Percentiles rank a stretch among this genome's conserved stretches.
Evolutionary conservation across 2,797 vertebrate genomes (phyloP).

Genomic region (Karalla daura): DNA sequence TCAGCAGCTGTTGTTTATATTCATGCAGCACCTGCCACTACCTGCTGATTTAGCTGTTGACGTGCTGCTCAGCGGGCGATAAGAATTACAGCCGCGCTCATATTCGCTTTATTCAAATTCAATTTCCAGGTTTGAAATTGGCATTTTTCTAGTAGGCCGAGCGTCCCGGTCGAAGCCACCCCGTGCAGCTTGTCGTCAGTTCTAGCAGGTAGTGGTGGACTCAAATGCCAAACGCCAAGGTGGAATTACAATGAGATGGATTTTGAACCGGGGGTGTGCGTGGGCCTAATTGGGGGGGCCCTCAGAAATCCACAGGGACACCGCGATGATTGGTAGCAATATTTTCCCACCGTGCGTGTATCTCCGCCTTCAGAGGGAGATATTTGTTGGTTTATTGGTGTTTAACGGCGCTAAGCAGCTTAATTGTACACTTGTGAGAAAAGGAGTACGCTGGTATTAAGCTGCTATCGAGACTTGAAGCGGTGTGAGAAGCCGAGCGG

Average conservation of each 20-base stretch:
- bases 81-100: constrained; percentile 59
- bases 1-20: constrained; percentile 78
- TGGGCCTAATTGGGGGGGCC: constrained; percentile 58
- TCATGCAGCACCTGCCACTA: constrained; percentile 68
- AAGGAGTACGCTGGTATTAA: background rate
- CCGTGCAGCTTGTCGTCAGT: constrained; percentile 59
- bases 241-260: constrained; percentile 71
- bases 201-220: constrained; percentile 48
- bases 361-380: constrained; percentile 18
- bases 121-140: constrained; percentile 67
- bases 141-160: constrained; percentile 44
- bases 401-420: constrained; percentile 9
- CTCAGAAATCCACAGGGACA: constrained; percentile 43
- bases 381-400: constrained; percentile 29
- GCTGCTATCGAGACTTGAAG: background rate
- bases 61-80: constrained; percentile 52
- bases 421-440: background rate
- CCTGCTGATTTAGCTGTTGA: constrained; percentile 72
- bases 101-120: constrained; percentile 62
- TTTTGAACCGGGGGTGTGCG: constrained; percentile 49
- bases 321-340: constrained; percentile 35
- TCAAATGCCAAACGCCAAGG: constrained; percentile 68
- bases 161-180: constrained; percentile 32
- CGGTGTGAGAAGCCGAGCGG: background rate
- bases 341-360: constrained; percentile 10